Evolutionary conservation across 1,140 invertebrate species (phyloP).

Genomic region (Bombus sylvicola): DNA sequence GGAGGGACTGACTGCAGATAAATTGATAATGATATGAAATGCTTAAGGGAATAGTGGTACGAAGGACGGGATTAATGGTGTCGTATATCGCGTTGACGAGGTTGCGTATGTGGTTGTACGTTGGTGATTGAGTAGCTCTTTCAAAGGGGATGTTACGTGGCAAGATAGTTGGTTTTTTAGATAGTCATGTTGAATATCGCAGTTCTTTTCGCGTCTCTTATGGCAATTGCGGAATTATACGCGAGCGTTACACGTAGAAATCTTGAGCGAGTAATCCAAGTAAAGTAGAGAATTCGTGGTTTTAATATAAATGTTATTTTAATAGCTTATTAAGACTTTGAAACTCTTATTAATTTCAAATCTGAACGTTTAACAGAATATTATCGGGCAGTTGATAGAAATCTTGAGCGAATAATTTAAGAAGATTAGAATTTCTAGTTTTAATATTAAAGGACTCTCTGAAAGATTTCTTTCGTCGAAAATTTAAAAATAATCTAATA

Average conservation of each 20-base stretch:
- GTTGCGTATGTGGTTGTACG: neutral
- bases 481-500: no score
- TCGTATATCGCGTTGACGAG: neutral
- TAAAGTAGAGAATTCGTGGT: no score
- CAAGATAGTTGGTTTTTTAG: neutral
- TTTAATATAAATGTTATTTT: neutral
- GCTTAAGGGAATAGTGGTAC: neutral
- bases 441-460: no score
- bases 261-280: neutral
- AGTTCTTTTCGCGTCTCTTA: neutral
- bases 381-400: no score
- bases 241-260: neutral
- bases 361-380: no score
- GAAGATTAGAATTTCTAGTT: no score
- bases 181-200: neutral
- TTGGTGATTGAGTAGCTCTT: neutral
- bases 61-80: neutral
- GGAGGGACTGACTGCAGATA: neutral
- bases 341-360: neutral
- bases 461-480: no score
- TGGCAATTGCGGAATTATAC: neutral
- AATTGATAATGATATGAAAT: slow-evolving; percentile 11
- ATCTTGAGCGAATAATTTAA: no score
- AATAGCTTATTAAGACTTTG: neutral
- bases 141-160: neutral